These are phyloP conservation scores for Galbula dea DNA, from an alignment of 2,113 vertebrate species.

Conservation along the genomic window DNA sequence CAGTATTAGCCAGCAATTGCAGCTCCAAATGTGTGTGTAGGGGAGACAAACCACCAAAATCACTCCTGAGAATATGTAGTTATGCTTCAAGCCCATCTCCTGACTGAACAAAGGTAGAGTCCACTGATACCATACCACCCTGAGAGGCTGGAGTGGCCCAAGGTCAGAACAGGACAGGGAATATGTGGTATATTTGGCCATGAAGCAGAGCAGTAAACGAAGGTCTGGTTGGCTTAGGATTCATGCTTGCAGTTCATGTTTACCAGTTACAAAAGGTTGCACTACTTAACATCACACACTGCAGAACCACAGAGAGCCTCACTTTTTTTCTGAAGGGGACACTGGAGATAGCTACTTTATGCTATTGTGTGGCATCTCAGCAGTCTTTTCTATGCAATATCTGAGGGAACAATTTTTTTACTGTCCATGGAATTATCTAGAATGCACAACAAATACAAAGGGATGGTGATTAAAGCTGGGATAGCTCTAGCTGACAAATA, in stretches of 20 bases:
- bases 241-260: background rate
- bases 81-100: background rate
- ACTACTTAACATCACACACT: background rate
- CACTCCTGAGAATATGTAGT: background rate
- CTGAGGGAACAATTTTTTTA: slow-evolving; percentile 40
- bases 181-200: background rate
- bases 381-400: slow-evolving; percentile 40
- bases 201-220: background rate
- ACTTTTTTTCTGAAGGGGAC: background rate
- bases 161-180: background rate
- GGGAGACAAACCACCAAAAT: background rate
- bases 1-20: background rate
- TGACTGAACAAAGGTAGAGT: background rate
- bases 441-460: background rate
- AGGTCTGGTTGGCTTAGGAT: background rate
- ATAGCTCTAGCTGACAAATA: slow-evolving; percentile 39
- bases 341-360: slow-evolving; percentile 29
- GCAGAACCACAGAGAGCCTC: background rate
- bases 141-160: background rate
- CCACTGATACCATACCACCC: background rate
- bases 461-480: slow-evolving; percentile 21
- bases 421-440: slow-evolving; percentile 20
- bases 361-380: background rate
- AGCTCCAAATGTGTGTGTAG: background rate
- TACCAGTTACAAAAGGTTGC: background rate